These are phyloP conservation scores for Hydractinia echinata DNA, from an alignment of 30 jellyfish, hydroid and myxozoan species.

Conservation along the genomic window DNA sequence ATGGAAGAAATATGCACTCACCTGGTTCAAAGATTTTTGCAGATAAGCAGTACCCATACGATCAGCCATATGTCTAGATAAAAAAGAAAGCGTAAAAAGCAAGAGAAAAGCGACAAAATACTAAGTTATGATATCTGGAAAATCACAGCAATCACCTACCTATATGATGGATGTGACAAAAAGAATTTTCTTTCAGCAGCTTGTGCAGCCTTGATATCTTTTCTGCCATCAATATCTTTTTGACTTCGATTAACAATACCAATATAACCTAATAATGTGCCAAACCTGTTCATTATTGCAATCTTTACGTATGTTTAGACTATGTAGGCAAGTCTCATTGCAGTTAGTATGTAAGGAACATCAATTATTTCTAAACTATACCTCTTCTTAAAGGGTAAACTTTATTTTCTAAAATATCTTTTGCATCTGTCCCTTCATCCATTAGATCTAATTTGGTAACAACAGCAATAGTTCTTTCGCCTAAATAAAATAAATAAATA, in stretches of 20 bases:
- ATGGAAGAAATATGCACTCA: neutral
- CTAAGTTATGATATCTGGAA: neutral
- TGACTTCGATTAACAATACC: slow-evolving; percentile 95
- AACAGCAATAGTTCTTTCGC: slow-evolving; percentile 91
- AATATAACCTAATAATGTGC: slow-evolving; percentile 52
- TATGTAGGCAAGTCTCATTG: neutral
- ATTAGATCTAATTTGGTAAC: slow-evolving; percentile 83
- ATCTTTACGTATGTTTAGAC: too few species aligned
- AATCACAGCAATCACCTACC: slow-evolving; percentile 29
- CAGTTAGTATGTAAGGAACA: neutral
- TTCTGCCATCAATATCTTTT: slow-evolving; percentile 88
- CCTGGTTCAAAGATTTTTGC: slow-evolving; percentile 84
- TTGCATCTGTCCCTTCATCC: slow-evolving; percentile 99
- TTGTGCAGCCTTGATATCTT: slow-evolving; percentile 92
- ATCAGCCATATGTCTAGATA: slow-evolving; percentile 77
- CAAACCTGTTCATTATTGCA: too few species aligned
- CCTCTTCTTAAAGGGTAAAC: slow-evolving; percentile 90
- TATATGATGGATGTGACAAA: slow-evolving; percentile 81
- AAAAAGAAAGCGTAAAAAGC: slow-evolving; percentile 8
- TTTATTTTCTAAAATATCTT: slow-evolving; percentile 77
- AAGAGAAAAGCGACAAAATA: neutral
- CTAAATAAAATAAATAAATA: slow-evolving; percentile 19
- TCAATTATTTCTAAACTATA: slow-evolving; percentile 16
- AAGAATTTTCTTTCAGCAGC: slow-evolving; percentile 93
- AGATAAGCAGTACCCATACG: slow-evolving; percentile 90